Evolutionary conservation across 2,113 vertebrate genomes (phyloP), one percentile per base, ranked within the genome.

Genomic region (Eulemur rufifrons): DNA sequence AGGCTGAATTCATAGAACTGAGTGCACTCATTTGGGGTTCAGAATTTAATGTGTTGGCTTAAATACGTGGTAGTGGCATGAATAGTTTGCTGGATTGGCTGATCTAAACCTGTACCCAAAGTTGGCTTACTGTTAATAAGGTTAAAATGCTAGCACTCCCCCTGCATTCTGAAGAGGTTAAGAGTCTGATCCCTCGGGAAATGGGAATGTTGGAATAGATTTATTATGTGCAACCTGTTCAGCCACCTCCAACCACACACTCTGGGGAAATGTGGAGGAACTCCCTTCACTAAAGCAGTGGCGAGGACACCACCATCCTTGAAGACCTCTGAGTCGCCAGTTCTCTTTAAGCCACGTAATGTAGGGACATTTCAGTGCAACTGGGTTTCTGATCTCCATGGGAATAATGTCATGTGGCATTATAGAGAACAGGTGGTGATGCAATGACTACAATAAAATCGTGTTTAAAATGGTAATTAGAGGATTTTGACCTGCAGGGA

Each of bases 391-490:
- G 5, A 34, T 91, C 61, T 96, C 89, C 71, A 32, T 52, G 64
- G 73, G 91, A 91, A 81, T 90, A 64, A 81, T 71, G 23, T 89
- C 76, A 42, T 76, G 50, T 52, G 80, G 23, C 61, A 32, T 81
- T 87, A 63, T 10, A 64, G 76, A 50, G 64, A 93, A 61, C 88
- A 97, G 85, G 88, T 95, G 50, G n/a, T 84, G 47, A 81, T 86
- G 45, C 52, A 77, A 85, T 95, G 37, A 54, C 64, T 37, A 63
- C 39, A 94, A 59, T 87, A 86, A 90, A 85, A 64, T 66, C 45
- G 50, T 47, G 29, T 52, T 92, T 94, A 90, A 90, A 80, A 87
- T 71, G 84, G 29, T 92, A 84, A 94, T 90, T 87, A 90, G 69
- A 71, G 12, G 76, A 88, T 73, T 94, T 84, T 93, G 85, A 94